Conservation (phyloP, 2,888 invertebrate genomes). For the Tipula helvola region DNA sequence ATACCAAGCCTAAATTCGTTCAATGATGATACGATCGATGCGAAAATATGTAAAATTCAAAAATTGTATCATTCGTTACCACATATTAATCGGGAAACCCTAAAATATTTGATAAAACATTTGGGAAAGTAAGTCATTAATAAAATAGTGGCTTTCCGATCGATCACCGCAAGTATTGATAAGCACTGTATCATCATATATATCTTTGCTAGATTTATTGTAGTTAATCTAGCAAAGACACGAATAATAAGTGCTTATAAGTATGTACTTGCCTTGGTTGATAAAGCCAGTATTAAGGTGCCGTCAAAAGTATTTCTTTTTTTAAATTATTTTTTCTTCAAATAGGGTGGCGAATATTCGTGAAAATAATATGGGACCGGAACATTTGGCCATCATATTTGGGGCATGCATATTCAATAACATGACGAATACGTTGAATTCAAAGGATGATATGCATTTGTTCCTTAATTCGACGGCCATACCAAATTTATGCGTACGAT, state of each 20-base stretch:
- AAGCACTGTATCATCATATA: not conserved
- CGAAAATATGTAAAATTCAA: not conserved
- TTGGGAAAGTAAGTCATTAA: not conserved
- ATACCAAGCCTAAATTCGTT: not conserved
- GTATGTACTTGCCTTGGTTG: no score
- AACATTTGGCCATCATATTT: constrained; percentile 4
- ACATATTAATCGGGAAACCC: not conserved
- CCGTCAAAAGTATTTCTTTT: not conserved
- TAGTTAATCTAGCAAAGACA: no score
- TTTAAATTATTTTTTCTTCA: not conserved
- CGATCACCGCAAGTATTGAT: no score
- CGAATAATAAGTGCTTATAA: no score
- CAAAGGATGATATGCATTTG: not conserved
- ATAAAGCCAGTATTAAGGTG: no score
- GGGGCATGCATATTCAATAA: not conserved
- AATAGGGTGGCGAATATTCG: not conserved
- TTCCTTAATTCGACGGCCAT: not conserved
- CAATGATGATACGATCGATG: not conserved
- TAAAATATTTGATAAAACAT: constrained; percentile 8
- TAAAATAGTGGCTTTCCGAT: no score
- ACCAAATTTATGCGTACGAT: not conserved
- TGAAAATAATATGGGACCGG: not conserved
- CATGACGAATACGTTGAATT: not conserved
- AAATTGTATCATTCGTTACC: not conserved
- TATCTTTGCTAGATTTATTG: no score